phyloP scores from a whole-genome alignment of 2,113 vertebrate genomes.

The Rhinoptilus africanus region DNA sequence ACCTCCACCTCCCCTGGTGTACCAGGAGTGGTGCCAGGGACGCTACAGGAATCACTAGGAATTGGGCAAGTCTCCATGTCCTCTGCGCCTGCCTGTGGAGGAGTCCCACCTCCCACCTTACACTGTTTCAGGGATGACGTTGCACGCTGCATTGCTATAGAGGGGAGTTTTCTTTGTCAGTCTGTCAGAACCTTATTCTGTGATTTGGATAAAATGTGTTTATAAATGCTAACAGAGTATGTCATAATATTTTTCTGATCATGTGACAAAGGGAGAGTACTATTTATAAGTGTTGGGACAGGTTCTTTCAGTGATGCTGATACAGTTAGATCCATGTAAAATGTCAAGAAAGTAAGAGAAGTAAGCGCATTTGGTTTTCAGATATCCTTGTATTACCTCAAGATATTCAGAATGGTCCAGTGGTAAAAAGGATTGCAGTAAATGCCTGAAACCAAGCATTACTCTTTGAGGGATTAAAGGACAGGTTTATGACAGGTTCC shows the following conservation, averaged over 20 bases:
- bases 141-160: background rate
- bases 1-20: background rate
- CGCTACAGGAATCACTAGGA: background rate
- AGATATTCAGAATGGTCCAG: background rate
- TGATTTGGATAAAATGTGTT: background rate
- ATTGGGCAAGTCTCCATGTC: background rate
- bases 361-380: background rate
- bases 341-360: background rate
- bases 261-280: background rate
- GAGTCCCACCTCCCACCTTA: background rate
- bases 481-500: background rate
- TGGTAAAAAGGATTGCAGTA: background rate
- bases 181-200: background rate
- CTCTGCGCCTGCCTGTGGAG: background rate
- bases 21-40: fast-evolving
- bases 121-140: background rate
- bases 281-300: background rate
- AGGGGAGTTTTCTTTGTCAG: background rate
- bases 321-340: background rate
- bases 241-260: background rate
- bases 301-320: background rate
- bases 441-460: background rate
- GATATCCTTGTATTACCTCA: background rate
- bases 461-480: background rate
- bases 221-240: background rate